A percentile compares a stretch with the other conserved stretches of the same genome.
Conservation (phyloP, 2,888 invertebrate species). For the Venustoraphidia nigricollis region DNA sequence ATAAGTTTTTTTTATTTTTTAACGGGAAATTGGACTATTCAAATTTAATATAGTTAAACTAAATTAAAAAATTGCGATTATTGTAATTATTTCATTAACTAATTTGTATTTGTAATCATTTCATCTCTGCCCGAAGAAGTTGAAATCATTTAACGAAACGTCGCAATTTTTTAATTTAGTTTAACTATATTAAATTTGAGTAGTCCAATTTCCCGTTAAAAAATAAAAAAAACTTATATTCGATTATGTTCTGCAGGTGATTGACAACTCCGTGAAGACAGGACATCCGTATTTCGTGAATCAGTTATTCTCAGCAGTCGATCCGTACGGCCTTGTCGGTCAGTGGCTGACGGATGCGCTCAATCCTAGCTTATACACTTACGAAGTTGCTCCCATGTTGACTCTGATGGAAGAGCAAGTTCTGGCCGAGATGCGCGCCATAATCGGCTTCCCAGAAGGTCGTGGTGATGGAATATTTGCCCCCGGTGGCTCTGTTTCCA, state of each 20-base stretch:
- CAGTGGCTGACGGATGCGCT: conserved; percentile 77
- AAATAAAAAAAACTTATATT: too few species aligned
- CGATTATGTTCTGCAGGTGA: conserved; percentile 32
- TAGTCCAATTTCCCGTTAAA: too few species aligned
- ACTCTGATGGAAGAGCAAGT: conserved; percentile 77
- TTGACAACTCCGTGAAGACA: conserved; percentile 78
- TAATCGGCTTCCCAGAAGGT: conserved; percentile 60
- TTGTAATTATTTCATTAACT: too few species aligned
- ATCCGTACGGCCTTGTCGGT: conserved; percentile 69
- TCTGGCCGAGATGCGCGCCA: conserved; percentile 58
- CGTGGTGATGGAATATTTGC: conserved; percentile 76
- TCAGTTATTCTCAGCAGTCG: conserved; percentile 71
- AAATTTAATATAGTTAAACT: too few species aligned
- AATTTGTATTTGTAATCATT: too few species aligned
- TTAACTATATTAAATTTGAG: too few species aligned
- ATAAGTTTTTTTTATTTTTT: too few species aligned
- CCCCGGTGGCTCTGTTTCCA: conserved; percentile 81
- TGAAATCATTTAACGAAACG: too few species aligned
- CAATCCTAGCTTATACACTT: conserved; percentile 79
- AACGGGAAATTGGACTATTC: too few species aligned
- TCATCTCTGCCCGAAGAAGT: too few species aligned
- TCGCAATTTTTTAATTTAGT: too few species aligned
- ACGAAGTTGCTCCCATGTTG: conserved; percentile 79
- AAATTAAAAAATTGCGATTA: too few species aligned
- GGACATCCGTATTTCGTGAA: conserved; percentile 83